Evolutionary conservation across 2,113 vertebrate genomes (phyloP).

Genomic region (Bubalus kerabau): DNA sequence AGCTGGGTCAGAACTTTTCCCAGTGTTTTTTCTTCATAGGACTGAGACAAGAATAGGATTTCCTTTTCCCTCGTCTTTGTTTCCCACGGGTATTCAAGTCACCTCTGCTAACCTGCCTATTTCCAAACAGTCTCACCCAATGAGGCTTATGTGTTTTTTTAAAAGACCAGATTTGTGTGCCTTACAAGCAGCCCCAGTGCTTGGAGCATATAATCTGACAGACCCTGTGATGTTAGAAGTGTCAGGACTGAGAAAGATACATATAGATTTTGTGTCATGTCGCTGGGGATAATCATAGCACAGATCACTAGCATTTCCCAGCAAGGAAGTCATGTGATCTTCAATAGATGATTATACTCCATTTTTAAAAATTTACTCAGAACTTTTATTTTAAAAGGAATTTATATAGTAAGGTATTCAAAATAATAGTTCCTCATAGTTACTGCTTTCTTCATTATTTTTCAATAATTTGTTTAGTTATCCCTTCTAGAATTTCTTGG

Average conservation of each 20-base stretch:
- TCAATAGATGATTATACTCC: background rate
- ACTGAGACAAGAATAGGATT: background rate
- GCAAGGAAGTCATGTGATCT: background rate
- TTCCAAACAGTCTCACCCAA: background rate
- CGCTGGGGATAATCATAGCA: background rate
- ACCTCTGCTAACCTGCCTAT: background rate
- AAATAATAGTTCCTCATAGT: background rate
- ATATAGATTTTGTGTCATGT: background rate
- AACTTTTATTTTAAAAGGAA: background rate
- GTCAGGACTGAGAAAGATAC: background rate
- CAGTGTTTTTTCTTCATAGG: background rate
- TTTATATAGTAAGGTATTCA: background rate
- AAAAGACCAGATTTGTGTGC: background rate
- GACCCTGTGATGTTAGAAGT: background rate
- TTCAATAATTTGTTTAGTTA: background rate
- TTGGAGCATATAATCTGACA: background rate
- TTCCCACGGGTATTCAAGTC: background rate
- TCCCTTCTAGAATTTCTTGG: background rate
- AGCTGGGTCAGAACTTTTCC: background rate
- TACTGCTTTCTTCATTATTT: background rate
- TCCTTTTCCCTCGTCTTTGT: background rate
- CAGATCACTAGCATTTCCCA: background rate
- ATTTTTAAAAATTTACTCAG: background rate
- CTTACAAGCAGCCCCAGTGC: background rate
- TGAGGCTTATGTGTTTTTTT: background rate